Conservation (phyloP, 2,888 invertebrate genomes). For the Cenopis cana region DNA sequence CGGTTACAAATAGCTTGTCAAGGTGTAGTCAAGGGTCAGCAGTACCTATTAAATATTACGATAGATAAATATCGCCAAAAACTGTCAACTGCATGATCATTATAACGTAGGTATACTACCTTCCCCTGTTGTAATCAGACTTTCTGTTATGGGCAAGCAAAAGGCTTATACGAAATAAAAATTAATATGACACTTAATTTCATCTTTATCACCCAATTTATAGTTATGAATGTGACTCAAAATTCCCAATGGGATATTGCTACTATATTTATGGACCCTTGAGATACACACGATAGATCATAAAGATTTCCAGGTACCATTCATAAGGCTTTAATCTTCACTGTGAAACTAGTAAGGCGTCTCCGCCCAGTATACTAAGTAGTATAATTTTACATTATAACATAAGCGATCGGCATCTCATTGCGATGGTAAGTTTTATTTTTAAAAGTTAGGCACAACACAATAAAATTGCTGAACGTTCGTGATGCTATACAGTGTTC, state of each 20-base stretch:
- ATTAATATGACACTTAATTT: no score
- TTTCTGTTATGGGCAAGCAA: no score
- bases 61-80: background rate
- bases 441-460: constrained; percentile 18
- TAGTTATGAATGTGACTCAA: no score
- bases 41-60: no score
- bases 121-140: no score
- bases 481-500: constrained; percentile 33
- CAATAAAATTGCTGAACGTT: constrained; percentile 12
- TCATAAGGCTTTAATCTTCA: background rate
- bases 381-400: background rate
- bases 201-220: no score
- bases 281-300: no score
- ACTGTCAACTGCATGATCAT: background rate
- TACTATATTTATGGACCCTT: no score
- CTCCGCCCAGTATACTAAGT: no score
- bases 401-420: constrained; percentile 1
- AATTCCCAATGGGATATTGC: no score
- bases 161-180: no score
- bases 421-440: constrained; percentile 7
- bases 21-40: background rate
- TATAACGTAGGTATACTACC: no score
- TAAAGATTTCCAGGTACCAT: background rate
- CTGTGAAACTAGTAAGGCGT: background rate
- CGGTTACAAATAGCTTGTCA: constrained; percentile 3